These are phyloP conservation scores for Coptotermes formosanus DNA, from an alignment of 1,140 invertebrate genomes.

Conservation along the genomic window DNA sequence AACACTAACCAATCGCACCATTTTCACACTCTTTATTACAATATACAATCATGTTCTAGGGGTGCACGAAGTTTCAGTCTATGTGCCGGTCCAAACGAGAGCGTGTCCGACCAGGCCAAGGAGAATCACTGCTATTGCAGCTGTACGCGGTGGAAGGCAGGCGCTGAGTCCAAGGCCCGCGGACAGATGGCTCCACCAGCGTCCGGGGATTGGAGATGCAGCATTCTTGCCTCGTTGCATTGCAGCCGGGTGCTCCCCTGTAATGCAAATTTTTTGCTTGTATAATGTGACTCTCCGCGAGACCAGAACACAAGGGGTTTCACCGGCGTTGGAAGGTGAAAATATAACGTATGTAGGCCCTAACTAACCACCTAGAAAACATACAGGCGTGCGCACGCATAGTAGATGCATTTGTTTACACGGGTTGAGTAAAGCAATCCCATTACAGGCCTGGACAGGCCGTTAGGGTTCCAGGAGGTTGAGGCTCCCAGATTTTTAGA, in stretches of 20 bases:
- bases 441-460: too few relatives aligned
- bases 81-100: conserved; percentile 36
- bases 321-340: too few relatives aligned
- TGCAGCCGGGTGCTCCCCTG: conserved; percentile 55
- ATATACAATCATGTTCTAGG: not conserved
- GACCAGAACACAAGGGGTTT: too few relatives aligned
- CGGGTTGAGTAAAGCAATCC: too few relatives aligned
- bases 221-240: conserved; percentile 56
- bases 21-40: not conserved
- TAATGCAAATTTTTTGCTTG: not conserved
- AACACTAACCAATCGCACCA: not conserved
- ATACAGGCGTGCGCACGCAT: too few relatives aligned
- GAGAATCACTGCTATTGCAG: conserved; percentile 42
- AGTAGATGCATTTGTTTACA: too few relatives aligned
- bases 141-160: conserved; percentile 46
- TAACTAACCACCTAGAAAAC: too few relatives aligned
- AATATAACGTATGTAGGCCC: too few relatives aligned
- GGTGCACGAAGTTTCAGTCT: conserved; percentile 4
- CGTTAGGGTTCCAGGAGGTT: too few relatives aligned
- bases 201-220: conserved; percentile 52
- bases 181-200: conserved; percentile 51
- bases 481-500: too few relatives aligned
- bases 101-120: conserved; percentile 45
- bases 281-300: too few relatives aligned
- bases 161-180: conserved; percentile 50